Evolutionary conservation across 2,797 vertebrate genomes (phyloP).

Genomic region (Tapirus indicus): DNA sequence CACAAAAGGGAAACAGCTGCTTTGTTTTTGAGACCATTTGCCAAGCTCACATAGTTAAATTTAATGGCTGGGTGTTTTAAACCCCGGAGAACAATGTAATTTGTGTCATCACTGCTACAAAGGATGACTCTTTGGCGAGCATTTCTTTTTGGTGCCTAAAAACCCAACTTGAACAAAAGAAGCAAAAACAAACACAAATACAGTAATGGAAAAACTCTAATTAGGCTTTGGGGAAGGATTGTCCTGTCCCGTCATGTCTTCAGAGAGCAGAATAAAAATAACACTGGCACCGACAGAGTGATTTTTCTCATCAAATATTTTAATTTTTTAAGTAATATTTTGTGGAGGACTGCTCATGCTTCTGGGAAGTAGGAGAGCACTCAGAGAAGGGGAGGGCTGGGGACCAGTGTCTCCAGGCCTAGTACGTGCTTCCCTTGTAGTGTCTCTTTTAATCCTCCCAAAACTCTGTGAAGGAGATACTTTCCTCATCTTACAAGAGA

Average conservation of each 20-base stretch:
- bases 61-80: conserved; percentile 88
- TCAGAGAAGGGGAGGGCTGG: not conserved
- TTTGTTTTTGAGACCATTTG: conserved; percentile 82
- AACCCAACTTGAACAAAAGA: conserved; percentile 79
- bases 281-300: not conserved
- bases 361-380: not conserved
- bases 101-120: conserved; percentile 87
- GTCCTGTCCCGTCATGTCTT: conserved; percentile 73
- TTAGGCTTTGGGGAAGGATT: conserved; percentile 74
- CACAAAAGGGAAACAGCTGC: conserved; percentile 86
- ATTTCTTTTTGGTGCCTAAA: conserved; percentile 82
- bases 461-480: not conserved
- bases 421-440: not conserved
- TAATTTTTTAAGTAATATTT: conserved; percentile 67
- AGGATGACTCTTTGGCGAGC: conserved; percentile 84
- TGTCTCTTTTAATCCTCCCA: not conserved
- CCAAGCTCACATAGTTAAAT: conserved; percentile 85
- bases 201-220: conserved; percentile 78
- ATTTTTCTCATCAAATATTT: conserved; percentile 60
- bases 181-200: conserved; percentile 85
- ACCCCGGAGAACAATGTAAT: conserved; percentile 87
- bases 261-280: conserved; percentile 67
- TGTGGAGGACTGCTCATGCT: not conserved
- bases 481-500: not conserved
- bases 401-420: not conserved